These are phyloP conservation scores for Eristalis tenax DNA, from an alignment of 2,888 invertebrate species.

Conservation along the genomic window DNA sequence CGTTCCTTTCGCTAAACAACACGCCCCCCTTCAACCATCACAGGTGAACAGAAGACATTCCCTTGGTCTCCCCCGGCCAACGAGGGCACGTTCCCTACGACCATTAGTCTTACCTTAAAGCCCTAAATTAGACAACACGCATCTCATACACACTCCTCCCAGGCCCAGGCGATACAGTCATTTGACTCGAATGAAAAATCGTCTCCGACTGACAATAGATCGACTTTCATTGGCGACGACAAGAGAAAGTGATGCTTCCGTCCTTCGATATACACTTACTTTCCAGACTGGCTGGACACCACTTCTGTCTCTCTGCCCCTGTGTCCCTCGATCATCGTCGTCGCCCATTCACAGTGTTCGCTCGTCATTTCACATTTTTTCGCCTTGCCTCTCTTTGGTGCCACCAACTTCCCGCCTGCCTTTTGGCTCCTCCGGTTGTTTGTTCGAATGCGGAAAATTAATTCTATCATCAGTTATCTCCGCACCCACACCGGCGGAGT, in stretches of 20 bases:
- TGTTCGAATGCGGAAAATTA: slow-evolving; percentile 81
- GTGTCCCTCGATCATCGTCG: not conserved
- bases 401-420: slow-evolving; percentile 46
- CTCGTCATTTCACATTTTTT: not conserved
- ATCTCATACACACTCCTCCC: not conserved
- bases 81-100: not conserved
- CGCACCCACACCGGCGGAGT: slow-evolving; percentile 73
- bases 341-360: not conserved
- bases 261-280: not conserved
- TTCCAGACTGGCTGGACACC: not conserved
- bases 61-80: not conserved
- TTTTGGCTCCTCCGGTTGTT: slow-evolving; percentile 78
- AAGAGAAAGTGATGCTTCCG: slow-evolving; percentile 23
- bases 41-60: not conserved
- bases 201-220: slow-evolving; percentile 56
- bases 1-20: not conserved
- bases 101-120: not conserved
- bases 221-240: not conserved
- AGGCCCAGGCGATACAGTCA: not conserved
- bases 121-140: not conserved
- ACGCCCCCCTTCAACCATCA: not conserved
- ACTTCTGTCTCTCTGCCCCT: not conserved
- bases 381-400: slow-evolving; percentile 20
- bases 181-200: slow-evolving; percentile 6
- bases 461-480: slow-evolving; percentile 81